phyloP scores from a whole-genome alignment of 1,140 invertebrate species.

The Acromyrmex echinatior region DNA sequence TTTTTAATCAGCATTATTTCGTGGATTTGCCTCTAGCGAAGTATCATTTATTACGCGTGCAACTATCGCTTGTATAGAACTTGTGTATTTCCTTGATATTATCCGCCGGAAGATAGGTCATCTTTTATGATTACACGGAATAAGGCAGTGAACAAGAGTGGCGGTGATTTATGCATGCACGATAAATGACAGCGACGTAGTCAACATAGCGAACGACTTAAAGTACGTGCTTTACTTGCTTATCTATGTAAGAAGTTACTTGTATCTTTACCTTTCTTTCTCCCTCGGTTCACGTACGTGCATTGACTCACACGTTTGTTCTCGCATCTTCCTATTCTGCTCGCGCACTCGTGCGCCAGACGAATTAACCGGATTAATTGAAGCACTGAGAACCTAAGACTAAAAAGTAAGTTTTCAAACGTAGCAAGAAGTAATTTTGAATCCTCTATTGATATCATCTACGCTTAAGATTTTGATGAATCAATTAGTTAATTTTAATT shows the following conservation, averaged over 20 bases:
- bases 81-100: conserved; percentile 40
- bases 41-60: conserved; percentile 28
- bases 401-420: not conserved
- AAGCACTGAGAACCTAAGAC: conserved; percentile 19
- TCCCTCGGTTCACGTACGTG: conserved; percentile 29
- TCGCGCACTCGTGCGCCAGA: conserved; percentile 69
- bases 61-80: conserved; percentile 13
- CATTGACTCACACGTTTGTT: conserved; percentile 41
- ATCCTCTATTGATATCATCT: not conserved
- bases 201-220: conserved; percentile 34
- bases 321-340: conserved; percentile 46
- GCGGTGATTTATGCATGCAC: conserved; percentile 43
- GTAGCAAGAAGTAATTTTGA: not conserved
- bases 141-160: conserved; percentile 10
- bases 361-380: conserved; percentile 80
- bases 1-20: not conserved
- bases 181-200: conserved; percentile 54
- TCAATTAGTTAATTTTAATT: conserved; percentile 3
- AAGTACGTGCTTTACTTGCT: conserved; percentile 50
- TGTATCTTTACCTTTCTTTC: conserved; percentile 21
- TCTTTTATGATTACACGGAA: conserved; percentile 29
- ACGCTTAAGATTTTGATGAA: not conserved
- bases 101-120: conserved; percentile 47
- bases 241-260: conserved; percentile 57
- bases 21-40: not conserved